These are phyloP conservation scores for Thaumetopoea pityocampa DNA, from an alignment of 1,140 invertebrate species.

Conservation along the genomic window DNA sequence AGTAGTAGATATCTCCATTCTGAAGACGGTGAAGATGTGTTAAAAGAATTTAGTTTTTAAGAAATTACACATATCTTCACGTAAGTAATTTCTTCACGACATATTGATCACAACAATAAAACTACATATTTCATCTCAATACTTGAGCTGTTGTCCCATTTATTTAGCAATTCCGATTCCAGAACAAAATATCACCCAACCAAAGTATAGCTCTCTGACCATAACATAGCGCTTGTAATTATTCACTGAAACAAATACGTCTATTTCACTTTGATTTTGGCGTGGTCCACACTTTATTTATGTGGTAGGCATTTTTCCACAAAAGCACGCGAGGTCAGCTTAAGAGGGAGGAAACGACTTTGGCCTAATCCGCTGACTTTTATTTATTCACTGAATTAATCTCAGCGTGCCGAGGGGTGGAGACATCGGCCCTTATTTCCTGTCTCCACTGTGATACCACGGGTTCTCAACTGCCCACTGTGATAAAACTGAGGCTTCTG, in stretches of 20 bases:
- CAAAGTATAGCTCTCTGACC: neutral
- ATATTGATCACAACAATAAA: too few relatives aligned
- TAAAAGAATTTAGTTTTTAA: too few relatives aligned
- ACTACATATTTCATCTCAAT: too few relatives aligned
- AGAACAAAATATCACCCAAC: neutral
- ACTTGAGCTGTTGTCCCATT: too few relatives aligned
- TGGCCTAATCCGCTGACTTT: conserved; percentile 75
- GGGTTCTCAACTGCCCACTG: conserved; percentile 38
- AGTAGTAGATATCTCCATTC: too few relatives aligned
- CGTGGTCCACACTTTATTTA: conserved; percentile 65
- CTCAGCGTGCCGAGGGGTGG: conserved; percentile 48
- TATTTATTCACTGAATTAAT: conserved; percentile 76
- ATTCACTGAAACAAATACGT: conserved; percentile 27
- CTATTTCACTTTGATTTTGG: conserved; percentile 46
- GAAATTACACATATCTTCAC: too few relatives aligned
- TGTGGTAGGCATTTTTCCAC: conserved; percentile 66
- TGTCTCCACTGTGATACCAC: conserved; percentile 43
- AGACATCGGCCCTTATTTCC: conserved; percentile 59
- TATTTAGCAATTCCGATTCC: neutral
- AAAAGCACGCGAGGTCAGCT: conserved; percentile 71
- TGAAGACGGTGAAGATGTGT: too few relatives aligned
- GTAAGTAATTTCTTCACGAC: too few relatives aligned
- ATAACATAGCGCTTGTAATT: conserved; percentile 20
- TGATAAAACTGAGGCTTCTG: conserved; percentile 36
- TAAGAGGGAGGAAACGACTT: conserved; percentile 72